Evolutionary conservation across 2,113 vertebrate genomes (phyloP).

Genomic region (Egretta garzetta): DNA sequence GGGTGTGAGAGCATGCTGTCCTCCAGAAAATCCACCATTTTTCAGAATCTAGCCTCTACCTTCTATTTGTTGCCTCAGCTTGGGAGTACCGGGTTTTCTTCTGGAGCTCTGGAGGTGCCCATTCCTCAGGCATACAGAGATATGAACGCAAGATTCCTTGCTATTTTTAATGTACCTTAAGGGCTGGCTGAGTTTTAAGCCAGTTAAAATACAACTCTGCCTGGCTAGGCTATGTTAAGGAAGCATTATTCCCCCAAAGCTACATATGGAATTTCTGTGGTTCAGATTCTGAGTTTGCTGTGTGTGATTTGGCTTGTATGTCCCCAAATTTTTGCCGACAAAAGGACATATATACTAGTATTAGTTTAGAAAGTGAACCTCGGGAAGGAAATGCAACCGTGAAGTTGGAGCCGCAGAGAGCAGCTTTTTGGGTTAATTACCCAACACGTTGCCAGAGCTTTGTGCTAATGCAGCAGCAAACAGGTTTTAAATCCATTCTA

Average conservation of each 20-base stretch:
- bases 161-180: neutral
- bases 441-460: neutral
- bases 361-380: neutral
- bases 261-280: neutral
- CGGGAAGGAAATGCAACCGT: neutral
- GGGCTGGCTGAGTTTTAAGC: neutral
- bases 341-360: neutral
- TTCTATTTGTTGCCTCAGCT: neutral
- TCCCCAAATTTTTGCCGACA: neutral
- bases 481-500: neutral
- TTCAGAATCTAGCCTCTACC: neutral
- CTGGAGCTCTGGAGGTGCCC: neutral
- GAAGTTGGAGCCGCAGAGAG: neutral
- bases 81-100: neutral
- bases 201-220: neutral
- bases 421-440: neutral
- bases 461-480: neutral
- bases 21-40: accelerated
- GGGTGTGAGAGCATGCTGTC: accelerated
- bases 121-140: neutral
- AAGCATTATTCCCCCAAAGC: neutral
- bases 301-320: neutral
- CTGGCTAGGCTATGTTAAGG: neutral
- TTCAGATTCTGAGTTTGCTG: neutral
- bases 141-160: neutral